A percentile compares a stretch with the other conserved stretches of the same genome.
phyloP scores from a whole-genome alignment of 2,797 vertebrate species.

The Cuculus canorus region DNA sequence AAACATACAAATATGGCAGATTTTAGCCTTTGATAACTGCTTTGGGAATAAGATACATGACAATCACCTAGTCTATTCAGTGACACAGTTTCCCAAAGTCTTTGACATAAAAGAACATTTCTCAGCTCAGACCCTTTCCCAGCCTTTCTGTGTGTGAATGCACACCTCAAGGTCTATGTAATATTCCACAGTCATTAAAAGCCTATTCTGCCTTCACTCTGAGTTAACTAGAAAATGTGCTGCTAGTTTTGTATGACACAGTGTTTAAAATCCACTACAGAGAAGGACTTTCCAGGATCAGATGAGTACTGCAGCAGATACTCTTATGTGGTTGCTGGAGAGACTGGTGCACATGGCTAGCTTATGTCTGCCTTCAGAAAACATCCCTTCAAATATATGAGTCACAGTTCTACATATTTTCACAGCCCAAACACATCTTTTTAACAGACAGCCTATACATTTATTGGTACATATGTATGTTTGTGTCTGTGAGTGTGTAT shows the following conservation, averaged over 20 bases:
- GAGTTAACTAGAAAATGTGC: neutral
- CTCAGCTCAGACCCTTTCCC: neutral
- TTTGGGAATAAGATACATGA: neutral
- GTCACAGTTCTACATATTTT: neutral
- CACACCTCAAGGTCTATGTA: neutral
- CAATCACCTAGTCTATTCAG: neutral
- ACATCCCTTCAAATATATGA: neutral
- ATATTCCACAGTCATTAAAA: neutral
- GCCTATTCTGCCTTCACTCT: neutral
- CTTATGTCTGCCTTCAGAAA: neutral
- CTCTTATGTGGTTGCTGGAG: neutral
- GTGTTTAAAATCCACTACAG: neutral
- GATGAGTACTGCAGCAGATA: neutral
- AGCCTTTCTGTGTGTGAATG: neutral
- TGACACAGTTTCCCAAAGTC: neutral
- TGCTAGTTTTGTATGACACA: neutral
- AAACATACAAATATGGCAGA: neutral
- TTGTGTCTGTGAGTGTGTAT: neutral
- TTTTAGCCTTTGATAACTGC: neutral
- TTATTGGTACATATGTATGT: neutral
- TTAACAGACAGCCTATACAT: neutral
- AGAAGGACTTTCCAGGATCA: neutral
- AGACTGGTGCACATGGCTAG: neutral
- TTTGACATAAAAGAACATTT: neutral
- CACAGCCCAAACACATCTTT: neutral